Percentiles rank a stretch among this genome's conserved stretches.
These are phyloP conservation scores for Lampropteryx suffumata DNA, from an alignment of 2,888 invertebrate species.

Conservation along the genomic window DNA sequence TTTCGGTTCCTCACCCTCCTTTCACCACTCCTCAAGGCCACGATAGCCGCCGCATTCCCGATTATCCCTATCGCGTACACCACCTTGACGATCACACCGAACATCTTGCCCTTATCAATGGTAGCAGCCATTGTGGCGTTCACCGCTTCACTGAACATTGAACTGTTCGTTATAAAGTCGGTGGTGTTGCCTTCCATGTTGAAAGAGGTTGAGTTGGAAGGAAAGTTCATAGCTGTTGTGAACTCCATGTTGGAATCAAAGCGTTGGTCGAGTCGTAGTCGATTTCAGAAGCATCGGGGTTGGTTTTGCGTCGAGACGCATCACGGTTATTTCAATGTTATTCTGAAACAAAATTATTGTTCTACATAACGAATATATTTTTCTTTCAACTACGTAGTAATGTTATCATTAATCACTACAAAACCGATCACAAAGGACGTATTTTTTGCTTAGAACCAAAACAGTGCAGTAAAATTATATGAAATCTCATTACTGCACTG, in stretches of 20 bases:
- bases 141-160: constrained; percentile 7
- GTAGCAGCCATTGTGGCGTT: background rate
- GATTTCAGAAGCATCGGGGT: too few species aligned
- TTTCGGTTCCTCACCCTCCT: constrained; percentile 89
- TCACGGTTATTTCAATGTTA: background rate
- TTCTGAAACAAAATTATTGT: constrained; percentile 1
- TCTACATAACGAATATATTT: too few species aligned
- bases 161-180: constrained; percentile 22
- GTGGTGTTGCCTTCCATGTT: constrained; percentile 1
- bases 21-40: constrained; percentile 87
- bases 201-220: background rate
- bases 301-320: background rate
- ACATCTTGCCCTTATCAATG: constrained; percentile 29
- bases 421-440: too few species aligned
- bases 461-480: too few species aligned
- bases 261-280: background rate
- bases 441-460: too few species aligned
- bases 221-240: background rate
- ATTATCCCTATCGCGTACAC: constrained; percentile 86
- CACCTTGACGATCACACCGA: constrained; percentile 69
- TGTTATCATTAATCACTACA: too few species aligned
- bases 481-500: too few species aligned
- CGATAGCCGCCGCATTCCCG: constrained; percentile 90
- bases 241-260: background rate
- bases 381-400: too few species aligned